phyloP scores from a whole-genome alignment of 2,888 invertebrate species.

The Erynnis tages region DNA sequence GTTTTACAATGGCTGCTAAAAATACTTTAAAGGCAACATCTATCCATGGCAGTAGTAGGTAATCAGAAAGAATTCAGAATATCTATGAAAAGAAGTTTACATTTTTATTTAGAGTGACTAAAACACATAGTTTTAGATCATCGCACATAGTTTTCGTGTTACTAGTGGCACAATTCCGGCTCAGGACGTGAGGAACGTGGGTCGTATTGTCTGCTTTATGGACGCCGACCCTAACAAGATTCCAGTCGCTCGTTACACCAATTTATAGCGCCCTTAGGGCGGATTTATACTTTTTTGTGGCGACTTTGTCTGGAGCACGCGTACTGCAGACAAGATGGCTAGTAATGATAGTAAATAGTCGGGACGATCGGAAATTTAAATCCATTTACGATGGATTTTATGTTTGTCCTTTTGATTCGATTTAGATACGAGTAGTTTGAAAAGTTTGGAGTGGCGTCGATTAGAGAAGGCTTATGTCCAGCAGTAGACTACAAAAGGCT shows the following conservation, averaged over 20 bases:
- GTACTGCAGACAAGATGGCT: conserved; percentile 12
- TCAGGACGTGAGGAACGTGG: conserved; percentile 16
- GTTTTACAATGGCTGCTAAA: too few relatives aligned
- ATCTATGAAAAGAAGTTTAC: too few relatives aligned
- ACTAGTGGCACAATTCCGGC: background rate
- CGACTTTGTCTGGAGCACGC: conserved; percentile 13
- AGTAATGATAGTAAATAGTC: conserved; percentile 11
- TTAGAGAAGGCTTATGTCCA: too few relatives aligned
- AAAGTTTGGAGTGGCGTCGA: too few relatives aligned
- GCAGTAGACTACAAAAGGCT: too few relatives aligned
- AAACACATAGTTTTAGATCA: background rate
- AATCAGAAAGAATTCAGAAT: too few relatives aligned
- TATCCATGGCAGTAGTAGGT: too few relatives aligned
- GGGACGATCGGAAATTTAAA: background rate
- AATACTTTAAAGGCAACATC: too few relatives aligned
- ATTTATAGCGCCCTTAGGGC: conserved; percentile 66
- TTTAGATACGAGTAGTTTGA: too few relatives aligned
- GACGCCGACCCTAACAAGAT: conserved; percentile 58
- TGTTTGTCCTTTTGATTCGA: background rate
- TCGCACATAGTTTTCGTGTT: background rate
- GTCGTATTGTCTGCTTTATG: conserved; percentile 44
- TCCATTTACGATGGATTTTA: background rate
- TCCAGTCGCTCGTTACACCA: conserved; percentile 58
- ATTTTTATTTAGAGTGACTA: background rate
- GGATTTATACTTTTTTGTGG: conserved; percentile 58